Base-by-base conservation (phyloP, 2,797 vertebrate species). In the Sebastes cheni region DNA sequence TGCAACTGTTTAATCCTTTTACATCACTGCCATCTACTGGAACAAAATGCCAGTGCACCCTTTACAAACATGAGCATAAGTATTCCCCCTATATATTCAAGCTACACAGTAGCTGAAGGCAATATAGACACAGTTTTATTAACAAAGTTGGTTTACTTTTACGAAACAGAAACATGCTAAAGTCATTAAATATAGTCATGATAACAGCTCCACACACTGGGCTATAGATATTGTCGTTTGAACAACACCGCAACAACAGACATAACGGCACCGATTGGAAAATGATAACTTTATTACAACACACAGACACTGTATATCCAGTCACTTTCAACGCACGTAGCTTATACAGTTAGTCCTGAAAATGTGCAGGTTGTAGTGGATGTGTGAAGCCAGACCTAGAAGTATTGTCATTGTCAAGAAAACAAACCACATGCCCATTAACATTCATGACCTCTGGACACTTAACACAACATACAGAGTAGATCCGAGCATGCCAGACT, bases 231-330 rank as follows among this genome's bases (percentile, higher is more conserved):
- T 22, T 5, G 52, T n/a, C 46, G 12, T 34, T 18, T 18, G 59
- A 78, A 77, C 55, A 68, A 58, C n/a, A 60, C 7, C 2, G 25
- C 32, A 52, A 42, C 30, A 50, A 42, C 30, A 50, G 16, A 70
- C n/a, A 23, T 12, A 8, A 52, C 22, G 14, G 12, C 39, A 42
- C 58, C 27, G 22, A 65, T 11, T 89, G 69, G 39, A 93, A 94
- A 92, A 91, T 56, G 71, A 89, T 68, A 89, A 92, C 75, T 94
- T 94, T 94, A 95, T 92, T 93, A 90, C 87, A 92, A 91, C 89
- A 91, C 88, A 87, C 74, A 89, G 58, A 92, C 77, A 87, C 61
- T 82, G 66, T 84, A 88, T 76, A 87, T 86, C 65, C 85, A 88
- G 87, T 88, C 85, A 92, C 81, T 88, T 92, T 91, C 42, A 79